Evolutionary conservation across 92 coral and sea anemone genomes (phyloP), one percentile per base, ranked within the genome.

Genomic region (Palythoa caribaeorum): DNA sequence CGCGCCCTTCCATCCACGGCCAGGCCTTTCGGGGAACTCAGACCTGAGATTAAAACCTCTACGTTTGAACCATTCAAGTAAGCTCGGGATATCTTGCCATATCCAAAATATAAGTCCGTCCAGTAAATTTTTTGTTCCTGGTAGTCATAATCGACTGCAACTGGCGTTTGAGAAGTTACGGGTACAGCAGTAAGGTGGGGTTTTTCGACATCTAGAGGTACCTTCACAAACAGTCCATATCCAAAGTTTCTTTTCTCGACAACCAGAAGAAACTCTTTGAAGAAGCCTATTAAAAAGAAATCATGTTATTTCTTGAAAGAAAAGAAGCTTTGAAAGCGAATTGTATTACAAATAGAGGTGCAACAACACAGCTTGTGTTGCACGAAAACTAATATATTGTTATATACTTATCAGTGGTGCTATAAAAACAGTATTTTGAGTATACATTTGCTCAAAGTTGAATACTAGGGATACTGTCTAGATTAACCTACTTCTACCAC

Each of bases 101-200:
- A 1, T 16, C 60, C 60, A 36, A 9, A 15, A 20, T 66, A 68
- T 7, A 48, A 0, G 19, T 81, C 86, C 7, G 86, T n/a, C 75
- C 63, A 81, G 76, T 81, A 81, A 3, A 81, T 76, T 63, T 10
- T 81, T 11, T 11, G 19, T 19, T 66, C 86, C 6, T 81, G 76
- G 60, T 81, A 81, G 47, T 81, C 86, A 81, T 65, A 81, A 28
- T 81, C 86, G 48, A 68, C 73, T 10, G 86, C 86, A 16, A 44
- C 40, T 0, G 86, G 86, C 7, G 20, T 20, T 16, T 14, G 3
- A 35, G 59, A 8, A 11, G 0, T 0, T 2, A 66, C 6, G 12
- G 86, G 86, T 5, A 81, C 63, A 20, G 40, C 3, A 19, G 21
- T 20, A 60, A 66, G 28, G 76, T 47, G 86, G 50, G 86, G 86